Evolutionary conservation across 2,888 invertebrate species (phyloP), one percentile per base, ranked within the genome.

Genomic region (Drosophila imparisetae): DNA sequence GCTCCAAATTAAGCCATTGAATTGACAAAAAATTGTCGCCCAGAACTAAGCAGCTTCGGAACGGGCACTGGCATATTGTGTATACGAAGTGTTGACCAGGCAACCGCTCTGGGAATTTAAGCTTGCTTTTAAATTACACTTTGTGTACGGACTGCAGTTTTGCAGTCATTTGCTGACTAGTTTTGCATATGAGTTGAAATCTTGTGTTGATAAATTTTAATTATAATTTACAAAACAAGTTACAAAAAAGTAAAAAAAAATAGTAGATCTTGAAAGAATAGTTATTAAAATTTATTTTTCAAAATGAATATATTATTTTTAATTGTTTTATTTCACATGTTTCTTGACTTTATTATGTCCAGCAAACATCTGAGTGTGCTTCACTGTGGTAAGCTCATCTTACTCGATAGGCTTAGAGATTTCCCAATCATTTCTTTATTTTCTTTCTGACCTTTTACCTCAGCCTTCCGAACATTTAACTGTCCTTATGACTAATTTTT

Each of bases 1-100:
- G 45, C 27, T 52, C 27, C 21, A 59, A 52, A 76, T 71, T 64
- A 34, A 64, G 58, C 57, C 63, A 72, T 66, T 21, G 34, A 57
- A 48, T 48, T 50, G 50, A 45, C 61, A 49, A 60, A 57, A 45
- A 57, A 45, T 52, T 63, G 29, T 60, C 42, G 48, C 36, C 45
- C 32, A 29, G 32, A 68, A 45, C 34, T 38, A 40, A 34, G 27
- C 24, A 21, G 4, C 29, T 48, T 36, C 11, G 11, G 2, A 15
- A 18, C n/a, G n/a, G 7, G 34, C 40, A 21, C 24, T 32, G 18
- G 3, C 38, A 49, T 30, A 34, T 29, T 49, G 49, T 18, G 57
- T 10, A 57, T 53, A 52, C 32, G 45, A 11, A 11, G 40, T 32
- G 42, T 27, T 36, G 34, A 21, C 27, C 32, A 24, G 34, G 4